Conservation (phyloP, 2,888 invertebrate species). For the Philaethria dido region DNA sequence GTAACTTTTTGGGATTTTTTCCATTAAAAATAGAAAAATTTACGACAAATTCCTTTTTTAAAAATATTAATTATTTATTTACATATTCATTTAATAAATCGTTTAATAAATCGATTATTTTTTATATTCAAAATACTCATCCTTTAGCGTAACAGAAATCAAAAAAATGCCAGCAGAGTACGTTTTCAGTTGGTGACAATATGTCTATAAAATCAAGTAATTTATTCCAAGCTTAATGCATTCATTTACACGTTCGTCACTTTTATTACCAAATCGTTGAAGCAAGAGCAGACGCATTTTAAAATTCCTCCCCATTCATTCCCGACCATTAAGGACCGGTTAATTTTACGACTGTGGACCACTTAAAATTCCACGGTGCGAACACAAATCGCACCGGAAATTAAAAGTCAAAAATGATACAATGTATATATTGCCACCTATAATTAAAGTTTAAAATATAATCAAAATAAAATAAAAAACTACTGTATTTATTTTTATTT, state of each 20-base stretch:
- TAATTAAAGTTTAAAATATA: slow-evolving; percentile 1
- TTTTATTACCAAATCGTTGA: slow-evolving; percentile 27
- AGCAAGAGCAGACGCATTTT: slow-evolving; percentile 52
- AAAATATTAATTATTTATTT: no score
- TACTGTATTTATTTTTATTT: not conserved
- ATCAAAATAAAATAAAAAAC: not conserved
- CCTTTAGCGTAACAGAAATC: no score
- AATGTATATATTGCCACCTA: slow-evolving; percentile 69
- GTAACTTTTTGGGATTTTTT: no score
- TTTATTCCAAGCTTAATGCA: slow-evolving; percentile 30
- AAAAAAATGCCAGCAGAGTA: not conserved
- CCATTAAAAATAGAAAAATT: no score
- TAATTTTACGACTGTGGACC: slow-evolving; percentile 52
- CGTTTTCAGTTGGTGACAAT: slow-evolving; percentile 30
- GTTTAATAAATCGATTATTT: no score
- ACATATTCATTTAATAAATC: no score
- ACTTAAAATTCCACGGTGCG: slow-evolving; percentile 58
- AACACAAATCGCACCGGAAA: slow-evolving; percentile 71
- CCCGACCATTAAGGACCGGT: slow-evolving; percentile 48
- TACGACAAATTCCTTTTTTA: no score
- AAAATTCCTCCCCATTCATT: slow-evolving; percentile 57
- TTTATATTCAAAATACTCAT: no score
- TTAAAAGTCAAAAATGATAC: slow-evolving; percentile 65
- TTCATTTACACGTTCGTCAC: slow-evolving; percentile 31
- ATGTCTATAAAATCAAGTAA: slow-evolving; percentile 34